Percentiles rank a stretch among this genome's conserved stretches.
Evolutionary conservation across 1,140 invertebrate genomes (phyloP).

Genomic region (Lepidurus arcticus): DNA sequence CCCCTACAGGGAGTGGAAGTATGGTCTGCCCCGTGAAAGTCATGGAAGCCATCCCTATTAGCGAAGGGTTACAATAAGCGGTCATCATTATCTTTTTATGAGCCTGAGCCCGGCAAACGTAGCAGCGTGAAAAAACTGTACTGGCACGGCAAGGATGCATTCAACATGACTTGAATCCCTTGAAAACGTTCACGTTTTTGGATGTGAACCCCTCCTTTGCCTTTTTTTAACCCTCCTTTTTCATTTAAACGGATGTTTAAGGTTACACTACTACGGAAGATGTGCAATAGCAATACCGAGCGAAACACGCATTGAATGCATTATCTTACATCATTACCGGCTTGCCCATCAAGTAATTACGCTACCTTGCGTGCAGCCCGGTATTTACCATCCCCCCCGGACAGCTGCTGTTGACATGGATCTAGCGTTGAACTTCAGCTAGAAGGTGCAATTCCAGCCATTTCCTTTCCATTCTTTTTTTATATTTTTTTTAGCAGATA

Average conservation of each 20-base stretch:
- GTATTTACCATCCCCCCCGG: not conserved
- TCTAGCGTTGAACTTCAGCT: not conserved
- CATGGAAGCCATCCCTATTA: conserved; percentile 17
- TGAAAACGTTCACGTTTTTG: not conserved
- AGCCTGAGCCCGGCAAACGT: not conserved
- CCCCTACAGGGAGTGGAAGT: conserved; percentile 5
- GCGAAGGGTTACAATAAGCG: conserved; percentile 21
- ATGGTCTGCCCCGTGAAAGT: not conserved
- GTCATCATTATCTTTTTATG: conserved; percentile 22
- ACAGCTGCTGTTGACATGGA: not conserved
- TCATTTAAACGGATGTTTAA: not conserved
- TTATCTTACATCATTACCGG: conserved; percentile 10
- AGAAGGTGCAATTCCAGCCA: not conserved
- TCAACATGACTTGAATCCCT: not conserved
- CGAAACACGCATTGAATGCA: conserved; percentile 11
- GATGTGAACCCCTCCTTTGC: not conserved
- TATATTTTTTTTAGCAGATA: not conserved
- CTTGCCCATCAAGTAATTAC: conserved; percentile 21
- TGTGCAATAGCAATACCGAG: not conserved
- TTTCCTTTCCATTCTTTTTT: not conserved
- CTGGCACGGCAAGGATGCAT: not conserved
- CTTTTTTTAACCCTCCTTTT: not conserved
- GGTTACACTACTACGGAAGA: not conserved
- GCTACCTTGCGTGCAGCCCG: conserved; percentile 4
- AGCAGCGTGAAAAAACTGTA: conserved; percentile 13